Base-by-base conservation (phyloP, 2,797 vertebrate species). In the Danionella dracula region DNA sequence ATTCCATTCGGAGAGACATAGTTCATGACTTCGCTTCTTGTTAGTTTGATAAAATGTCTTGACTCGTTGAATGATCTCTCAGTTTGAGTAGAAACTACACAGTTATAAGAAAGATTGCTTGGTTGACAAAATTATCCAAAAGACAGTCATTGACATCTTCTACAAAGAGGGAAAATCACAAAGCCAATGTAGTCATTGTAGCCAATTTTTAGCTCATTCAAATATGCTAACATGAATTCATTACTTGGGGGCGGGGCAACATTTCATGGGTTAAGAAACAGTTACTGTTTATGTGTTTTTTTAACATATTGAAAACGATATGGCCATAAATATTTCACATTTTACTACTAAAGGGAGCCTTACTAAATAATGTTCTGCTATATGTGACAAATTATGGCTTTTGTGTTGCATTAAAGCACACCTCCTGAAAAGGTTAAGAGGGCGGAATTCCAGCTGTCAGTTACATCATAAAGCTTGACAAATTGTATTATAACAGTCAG, bases 391-490 rank as follows among this genome's bases (percentile, higher is more conserved):
- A 86, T 85, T 80, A 75, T 64, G 75, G 59, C 79, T 80, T 78
- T 78, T 72, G 63, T 70, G 60, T 79, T 73, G 65, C 73, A 84
- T 84, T 84, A 85, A 84, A 79, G 73, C 70, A 66, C 58, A 74
- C 71, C 75, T 80, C 67, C 76, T 84, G 78, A 83, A 86, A 85
- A 86, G 82, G 78, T 75, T 82, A 76, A 85, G 72, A n/a, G 70
- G 74, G 79, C 84, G 83, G 79, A 85, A 86, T 86, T 84, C 79
- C 79, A 81, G 79, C 70, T 81, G 73, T 83, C 84, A 82, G 53
- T 78, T 78, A 81, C 83, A 83, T 84, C 79, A 84, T 83, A 85
- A 86, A 86, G 84, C 74, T 78, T 85, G 85, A 88, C 86, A 88
- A 87, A 88, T 89, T 88, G 81, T 84, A 82, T 67, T 77, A 86